Evolutionary conservation across 2,113 vertebrate genomes (phyloP).

Genomic region (Phrynocephalus versicolor): DNA sequence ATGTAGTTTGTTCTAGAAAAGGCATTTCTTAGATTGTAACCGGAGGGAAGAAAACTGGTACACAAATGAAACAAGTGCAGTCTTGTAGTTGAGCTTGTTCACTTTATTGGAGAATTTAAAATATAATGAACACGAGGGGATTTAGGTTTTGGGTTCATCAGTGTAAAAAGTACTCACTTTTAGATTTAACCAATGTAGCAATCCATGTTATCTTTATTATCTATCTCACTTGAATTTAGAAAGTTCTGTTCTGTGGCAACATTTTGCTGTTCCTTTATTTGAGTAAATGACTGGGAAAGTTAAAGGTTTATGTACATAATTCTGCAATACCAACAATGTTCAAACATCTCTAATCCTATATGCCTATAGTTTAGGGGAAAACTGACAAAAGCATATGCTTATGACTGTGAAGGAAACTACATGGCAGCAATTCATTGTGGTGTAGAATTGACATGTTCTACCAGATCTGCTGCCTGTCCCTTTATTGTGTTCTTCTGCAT

Average conservation of each 20-base stretch:
- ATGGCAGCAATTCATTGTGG: constrained; percentile 37
- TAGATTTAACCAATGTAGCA: constrained; percentile 24
- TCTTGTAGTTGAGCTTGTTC: constrained; percentile 33
- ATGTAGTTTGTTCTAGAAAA: not conserved
- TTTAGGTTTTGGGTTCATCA: constrained; percentile 27
- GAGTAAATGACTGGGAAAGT: not conserved
- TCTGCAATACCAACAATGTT: not conserved
- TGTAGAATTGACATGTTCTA: constrained; percentile 9
- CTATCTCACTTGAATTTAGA: constrained; percentile 12
- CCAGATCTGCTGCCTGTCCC: constrained; percentile 16
- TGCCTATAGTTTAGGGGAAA: constrained; percentile 11
- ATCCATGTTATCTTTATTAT: constrained; percentile 40
- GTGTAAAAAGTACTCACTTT: constrained; percentile 20
- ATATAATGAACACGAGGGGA: constrained; percentile 19
- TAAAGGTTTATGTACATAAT: not conserved
- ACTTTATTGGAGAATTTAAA: constrained; percentile 43
- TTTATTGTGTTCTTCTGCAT: constrained; percentile 14
- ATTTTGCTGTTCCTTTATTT: not conserved
- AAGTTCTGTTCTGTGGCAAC: constrained; percentile 37
- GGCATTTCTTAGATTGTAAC: constrained; percentile 1
- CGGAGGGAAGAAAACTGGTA: not conserved
- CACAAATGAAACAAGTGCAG: constrained; percentile 21
- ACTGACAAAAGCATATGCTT: not conserved
- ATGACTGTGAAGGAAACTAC: constrained; percentile 37
- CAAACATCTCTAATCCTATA: constrained; percentile 41